Base-by-base conservation (phyloP, 2,888 invertebrate species). In the Leptopilina drosophilae region DNA sequence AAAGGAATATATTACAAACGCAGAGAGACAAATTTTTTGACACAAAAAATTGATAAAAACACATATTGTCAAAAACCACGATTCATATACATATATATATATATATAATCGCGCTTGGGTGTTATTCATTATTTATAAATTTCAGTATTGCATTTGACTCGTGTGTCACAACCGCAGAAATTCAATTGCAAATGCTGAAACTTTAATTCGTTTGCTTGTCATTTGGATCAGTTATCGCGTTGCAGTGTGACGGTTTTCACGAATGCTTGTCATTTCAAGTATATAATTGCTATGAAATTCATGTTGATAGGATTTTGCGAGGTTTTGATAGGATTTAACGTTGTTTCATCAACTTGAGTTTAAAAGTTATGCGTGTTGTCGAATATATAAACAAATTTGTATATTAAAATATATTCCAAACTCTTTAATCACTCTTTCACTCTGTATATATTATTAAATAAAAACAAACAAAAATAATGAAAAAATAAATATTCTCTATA, bases 211-310 rank as follows among this genome's bases (percentile, higher is more conserved):
- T 26, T 33, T 69, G 67, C 49, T 53, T 69, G 67, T 69, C 67
- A 49, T 69, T 53, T 69, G 67, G 49, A 69, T 69, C 67, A 20
- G 49, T 69, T 69, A 69, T 53, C 49, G 15, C 26, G 26, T 69
- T 67, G 15, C 46, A 15, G 3, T 46, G 49, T 49, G 49, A 49
- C 67, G 46, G 9, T 46, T 26, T 20, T 42, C 42, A 49, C 67
- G 67, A 69, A 49, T 46, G 20, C 49, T 46, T 20, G 49, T 69
- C 67, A 49, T 8, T 20, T 11, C 49, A 20, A 49, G 49, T 69
- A 49, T 69, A 26, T 69, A 69, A 69, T 69, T 69, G 49, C 67
- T 53, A 14, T 26, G 67, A 46, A 73, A 73, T 73, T 73, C 8
- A 73, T 33, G 73, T 73, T 73, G 53, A 53, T 73, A 73, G 73